Percentiles rank a stretch among this genome's conserved stretches.
These are phyloP conservation scores for Drosophila virilis DNA, from an alignment of 1,140 invertebrate species.

Conservation along the genomic window DNA sequence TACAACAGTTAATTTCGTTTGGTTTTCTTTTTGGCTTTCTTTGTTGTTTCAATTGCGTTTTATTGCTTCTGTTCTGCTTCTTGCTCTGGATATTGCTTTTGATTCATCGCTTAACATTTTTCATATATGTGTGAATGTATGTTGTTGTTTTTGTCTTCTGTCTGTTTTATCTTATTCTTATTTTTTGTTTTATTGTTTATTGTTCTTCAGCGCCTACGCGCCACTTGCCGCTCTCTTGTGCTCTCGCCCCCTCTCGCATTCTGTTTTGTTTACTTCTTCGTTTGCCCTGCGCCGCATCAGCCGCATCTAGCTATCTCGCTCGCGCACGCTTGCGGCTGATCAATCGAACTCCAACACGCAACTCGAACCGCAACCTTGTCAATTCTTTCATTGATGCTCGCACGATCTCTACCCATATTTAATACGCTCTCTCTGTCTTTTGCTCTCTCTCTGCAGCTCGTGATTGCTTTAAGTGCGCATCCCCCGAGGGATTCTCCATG, in stretches of 20 bases:
- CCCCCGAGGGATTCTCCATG: conserved; percentile 22
- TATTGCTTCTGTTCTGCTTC: background rate
- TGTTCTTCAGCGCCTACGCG: conserved; percentile 51
- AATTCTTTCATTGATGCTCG: background rate
- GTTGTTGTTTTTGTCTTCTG: conserved; percentile 8
- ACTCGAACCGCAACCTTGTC: conserved; percentile 30
- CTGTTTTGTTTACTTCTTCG: conserved; percentile 45
- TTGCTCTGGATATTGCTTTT: conserved; percentile 23
- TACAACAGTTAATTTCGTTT: conserved; percentile 16
- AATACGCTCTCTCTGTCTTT: background rate
- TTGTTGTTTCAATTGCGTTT: conserved; percentile 29
- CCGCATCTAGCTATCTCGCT: conserved; percentile 14
- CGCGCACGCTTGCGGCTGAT: conserved; percentile 31
- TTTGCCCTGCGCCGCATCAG: conserved; percentile 15
- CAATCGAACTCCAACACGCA: conserved; percentile 39
- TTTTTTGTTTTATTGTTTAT: conserved; percentile 46
- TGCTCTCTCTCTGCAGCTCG: conserved; percentile 36
- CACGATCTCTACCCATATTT: conserved; percentile 3
- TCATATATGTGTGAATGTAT: conserved; percentile 2
- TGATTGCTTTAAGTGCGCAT: conserved; percentile 17
- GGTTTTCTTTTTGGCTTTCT: conserved; percentile 10
- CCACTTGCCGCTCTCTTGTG: conserved; percentile 32
- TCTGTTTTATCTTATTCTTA: conserved; percentile 10
- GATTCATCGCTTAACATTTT: conserved; percentile 40
- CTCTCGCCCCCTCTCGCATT: conserved; percentile 14